These are phyloP conservation scores for Ricordea florida DNA, from an alignment of 92 coral and sea anemone species.

Conservation along the genomic window DNA sequence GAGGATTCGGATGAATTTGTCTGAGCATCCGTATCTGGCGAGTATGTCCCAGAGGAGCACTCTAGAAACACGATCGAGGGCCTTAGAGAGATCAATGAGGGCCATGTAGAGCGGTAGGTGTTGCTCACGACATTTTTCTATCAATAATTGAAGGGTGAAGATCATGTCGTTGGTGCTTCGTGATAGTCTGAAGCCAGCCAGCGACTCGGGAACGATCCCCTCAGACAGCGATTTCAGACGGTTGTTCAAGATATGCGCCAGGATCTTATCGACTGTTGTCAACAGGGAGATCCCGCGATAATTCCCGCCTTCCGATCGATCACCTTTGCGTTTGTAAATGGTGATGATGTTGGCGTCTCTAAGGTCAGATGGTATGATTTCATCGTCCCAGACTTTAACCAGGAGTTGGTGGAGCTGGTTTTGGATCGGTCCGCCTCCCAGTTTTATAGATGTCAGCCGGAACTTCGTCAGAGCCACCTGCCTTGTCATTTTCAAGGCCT, in stretches of 20 bases:
- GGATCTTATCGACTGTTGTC: slow-evolving; percentile 18
- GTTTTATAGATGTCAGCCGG: too few relatives aligned
- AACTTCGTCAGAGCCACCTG: too few relatives aligned
- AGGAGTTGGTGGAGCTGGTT: too few relatives aligned
- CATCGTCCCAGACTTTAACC: too few relatives aligned
- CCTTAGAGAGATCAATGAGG: slow-evolving; percentile 1
- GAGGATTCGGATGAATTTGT: background rate
- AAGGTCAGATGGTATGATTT: too few relatives aligned
- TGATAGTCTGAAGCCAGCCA: slow-evolving; percentile 9
- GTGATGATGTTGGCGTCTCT: too few relatives aligned
- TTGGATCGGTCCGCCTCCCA: too few relatives aligned
- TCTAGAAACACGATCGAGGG: background rate
- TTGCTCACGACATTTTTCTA: slow-evolving; percentile 1
- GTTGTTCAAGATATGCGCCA: slow-evolving; percentile 8
- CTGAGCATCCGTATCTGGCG: background rate
- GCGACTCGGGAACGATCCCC: background rate
- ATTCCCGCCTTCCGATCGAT: slow-evolving; percentile 6
- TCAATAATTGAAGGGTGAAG: background rate
- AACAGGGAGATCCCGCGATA: slow-evolving; percentile 33
- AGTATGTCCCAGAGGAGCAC: background rate
- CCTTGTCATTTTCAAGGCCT: too few relatives aligned
- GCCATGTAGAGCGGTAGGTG: slow-evolving; percentile 13
- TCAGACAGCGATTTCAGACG: slow-evolving; percentile 5
- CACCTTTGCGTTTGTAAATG: slow-evolving; percentile 19
- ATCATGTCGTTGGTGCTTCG: slow-evolving; percentile 13